Base-by-base conservation (phyloP, 2,888 invertebrate genomes). In the Aleiodes testaceus region DNA sequence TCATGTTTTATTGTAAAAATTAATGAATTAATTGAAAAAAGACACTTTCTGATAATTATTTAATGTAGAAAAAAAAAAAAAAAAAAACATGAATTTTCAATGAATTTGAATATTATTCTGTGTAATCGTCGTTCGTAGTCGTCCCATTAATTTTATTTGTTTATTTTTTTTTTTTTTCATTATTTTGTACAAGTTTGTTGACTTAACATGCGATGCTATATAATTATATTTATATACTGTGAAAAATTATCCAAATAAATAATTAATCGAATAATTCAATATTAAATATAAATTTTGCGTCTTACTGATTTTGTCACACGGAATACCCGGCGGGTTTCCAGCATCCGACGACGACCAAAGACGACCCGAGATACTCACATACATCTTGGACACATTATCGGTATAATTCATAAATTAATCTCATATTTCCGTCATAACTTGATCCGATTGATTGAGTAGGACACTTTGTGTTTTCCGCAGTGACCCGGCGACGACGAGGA, bases 401-500 rank as follows among this genome's bases (percentile, higher is more conserved):
- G 36, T 22, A 22, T 67, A n/a, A n/a, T n/a, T n/a, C n/a, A n/a
- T n/a, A n/a, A n/a, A n/a, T n/a, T n/a, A n/a, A n/a, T n/a, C n/a
- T n/a, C n/a, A n/a, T n/a, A n/a, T n/a, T 47, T 53, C 47, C 66
- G 30, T 52, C 11, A 67, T 70, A 45, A 47, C 72, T 73, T 72
- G 72, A 72, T 76, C 73, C 61, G 63, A 42, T 59, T 74, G 76
- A 74, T n/a, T n/a, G 22, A 4, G 75, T 77, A n/a, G 74, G 36
- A 79, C 75, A 78, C 74, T 71, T 73, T 69, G 63, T 75, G 66
- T 69, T 59, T 68, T 77, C 83, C 59, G 59, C 42, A 59, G 80
- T 81, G 75, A 64, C 20, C 63, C 72, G 74, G 65, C 70, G 73
- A 65, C 72, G 73, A 67, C 63, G 75, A 65, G 69, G 73, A 26